phyloP scores from a whole-genome alignment of 1,140 invertebrate genomes.

The Megalonaias nervosa region DNA sequence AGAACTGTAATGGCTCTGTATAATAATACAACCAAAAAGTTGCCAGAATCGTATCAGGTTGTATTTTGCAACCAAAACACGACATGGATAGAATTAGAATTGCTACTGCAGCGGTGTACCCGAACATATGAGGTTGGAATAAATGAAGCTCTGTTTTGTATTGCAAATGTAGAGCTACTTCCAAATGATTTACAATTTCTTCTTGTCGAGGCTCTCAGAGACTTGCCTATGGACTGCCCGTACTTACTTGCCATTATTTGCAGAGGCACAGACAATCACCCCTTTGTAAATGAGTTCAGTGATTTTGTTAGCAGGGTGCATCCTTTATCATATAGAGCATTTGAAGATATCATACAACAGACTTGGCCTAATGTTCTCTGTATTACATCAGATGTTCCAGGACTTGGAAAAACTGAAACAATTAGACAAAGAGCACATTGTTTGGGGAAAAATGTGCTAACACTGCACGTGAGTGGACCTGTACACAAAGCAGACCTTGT shows the following conservation, averaged over 20 bases:
- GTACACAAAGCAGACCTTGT: slow-evolving; percentile 5
- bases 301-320: slow-evolving; percentile 3
- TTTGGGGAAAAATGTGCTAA: background rate
- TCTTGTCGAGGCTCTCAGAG: slow-evolving; percentile 26
- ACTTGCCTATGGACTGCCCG: background rate
- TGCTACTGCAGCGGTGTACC: slow-evolving; percentile 36
- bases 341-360: slow-evolving; percentile 11
- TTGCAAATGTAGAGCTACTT: slow-evolving; percentile 42
- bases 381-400: slow-evolving; percentile 37
- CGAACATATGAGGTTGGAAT: background rate
- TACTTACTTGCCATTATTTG: slow-evolving; percentile 32
- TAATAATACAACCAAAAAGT: slow-evolving; percentile 32
- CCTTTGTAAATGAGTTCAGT: slow-evolving; percentile 37
- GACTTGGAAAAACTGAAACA: slow-evolving; percentile 41
- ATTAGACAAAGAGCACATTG: slow-evolving; percentile 8
- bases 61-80: slow-evolving; percentile 40
- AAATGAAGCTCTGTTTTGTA: slow-evolving; percentile 25
- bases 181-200: slow-evolving; percentile 28
- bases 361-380: slow-evolving; percentile 19
- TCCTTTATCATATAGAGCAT: slow-evolving; percentile 13
- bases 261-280: slow-evolving; percentile 33
- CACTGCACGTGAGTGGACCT: slow-evolving; percentile 37
- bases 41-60: slow-evolving; percentile 43
- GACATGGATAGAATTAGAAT: slow-evolving; percentile 34
- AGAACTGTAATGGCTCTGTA: slow-evolving; percentile 41